Conservation (phyloP, 2,113 vertebrate genomes). For the Crotalus viridis region DNA sequence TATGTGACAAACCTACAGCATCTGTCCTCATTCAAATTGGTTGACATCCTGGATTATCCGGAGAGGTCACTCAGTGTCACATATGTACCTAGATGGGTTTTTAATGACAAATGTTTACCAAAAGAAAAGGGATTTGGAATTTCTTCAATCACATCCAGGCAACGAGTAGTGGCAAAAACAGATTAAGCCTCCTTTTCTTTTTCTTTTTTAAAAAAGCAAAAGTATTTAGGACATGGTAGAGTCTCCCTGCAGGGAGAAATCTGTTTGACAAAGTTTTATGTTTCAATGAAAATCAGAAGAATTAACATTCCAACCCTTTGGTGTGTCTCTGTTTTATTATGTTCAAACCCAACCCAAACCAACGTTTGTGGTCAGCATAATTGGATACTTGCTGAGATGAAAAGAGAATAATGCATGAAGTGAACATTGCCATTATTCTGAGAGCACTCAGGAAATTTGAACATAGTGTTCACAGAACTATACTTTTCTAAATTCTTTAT, state of each 20-base stretch:
- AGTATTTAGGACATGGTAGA: slow-evolving; percentile 15
- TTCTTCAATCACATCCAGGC: slow-evolving; percentile 2
- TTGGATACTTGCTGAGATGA: not conserved
- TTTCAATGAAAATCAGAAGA: not conserved
- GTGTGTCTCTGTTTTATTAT: not conserved
- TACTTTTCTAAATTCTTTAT: not conserved
- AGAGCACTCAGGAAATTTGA: not conserved
- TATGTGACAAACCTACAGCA: not conserved
- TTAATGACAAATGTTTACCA: slow-evolving; percentile 6
- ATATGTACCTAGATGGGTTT: not conserved
- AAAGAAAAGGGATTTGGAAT: slow-evolving; percentile 19
- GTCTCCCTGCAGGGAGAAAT: not conserved
- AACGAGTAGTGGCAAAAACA: not conserved
- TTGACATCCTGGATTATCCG: not conserved
- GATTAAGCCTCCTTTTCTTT: slow-evolving; percentile 23
- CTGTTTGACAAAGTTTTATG: not conserved
- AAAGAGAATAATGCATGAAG: not conserved
- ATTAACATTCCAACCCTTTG: not conserved
- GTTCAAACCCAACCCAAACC: not conserved
- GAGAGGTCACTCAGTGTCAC: not conserved
- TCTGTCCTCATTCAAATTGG: not conserved
- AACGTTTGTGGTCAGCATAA: not conserved
- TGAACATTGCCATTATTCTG: not conserved
- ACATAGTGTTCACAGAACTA: not conserved
- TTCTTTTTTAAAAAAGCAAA: not conserved